Conservation (phyloP, 2,797 vertebrate species). For the Platalea minor region DNA sequence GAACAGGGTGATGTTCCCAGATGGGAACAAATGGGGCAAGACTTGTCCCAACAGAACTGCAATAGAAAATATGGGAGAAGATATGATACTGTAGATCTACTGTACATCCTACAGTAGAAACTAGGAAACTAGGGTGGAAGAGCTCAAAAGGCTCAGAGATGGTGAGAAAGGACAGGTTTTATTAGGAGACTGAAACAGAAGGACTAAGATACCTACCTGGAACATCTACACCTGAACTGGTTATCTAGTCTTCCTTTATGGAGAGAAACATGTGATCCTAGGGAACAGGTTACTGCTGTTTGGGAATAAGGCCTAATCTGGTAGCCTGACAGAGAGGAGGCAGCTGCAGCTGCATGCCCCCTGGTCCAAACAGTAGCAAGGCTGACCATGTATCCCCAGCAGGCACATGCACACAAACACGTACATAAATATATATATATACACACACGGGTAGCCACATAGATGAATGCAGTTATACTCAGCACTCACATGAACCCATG, state of each 20-base stretch:
- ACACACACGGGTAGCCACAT: too few relatives aligned
- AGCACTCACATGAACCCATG: not conserved
- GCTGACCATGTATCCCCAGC: not conserved
- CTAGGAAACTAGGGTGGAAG: not conserved
- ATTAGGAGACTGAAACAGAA: not conserved
- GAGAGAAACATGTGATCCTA: not conserved
- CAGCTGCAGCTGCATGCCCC: rapidly evolving
- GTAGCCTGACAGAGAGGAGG: not conserved
- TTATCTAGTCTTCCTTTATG: not conserved
- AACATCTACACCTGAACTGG: not conserved
- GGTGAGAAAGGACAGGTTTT: not conserved
- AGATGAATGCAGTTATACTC: not conserved
- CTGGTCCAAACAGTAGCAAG: not conserved
- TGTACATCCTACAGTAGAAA: not conserved
- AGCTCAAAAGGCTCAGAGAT: not conserved
- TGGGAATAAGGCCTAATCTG: not conserved
- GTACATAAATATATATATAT: not conserved
- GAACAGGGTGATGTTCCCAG: not conserved
- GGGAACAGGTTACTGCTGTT: not conserved
- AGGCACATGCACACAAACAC: not conserved
- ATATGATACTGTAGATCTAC: not conserved
- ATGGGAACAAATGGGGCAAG: not conserved
- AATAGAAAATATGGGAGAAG: not conserved
- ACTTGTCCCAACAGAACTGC: not conserved
- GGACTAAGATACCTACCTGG: not conserved